Evolutionary conservation across 2,888 invertebrate species (phyloP).

Genomic region (Andricus curvator): DNA sequence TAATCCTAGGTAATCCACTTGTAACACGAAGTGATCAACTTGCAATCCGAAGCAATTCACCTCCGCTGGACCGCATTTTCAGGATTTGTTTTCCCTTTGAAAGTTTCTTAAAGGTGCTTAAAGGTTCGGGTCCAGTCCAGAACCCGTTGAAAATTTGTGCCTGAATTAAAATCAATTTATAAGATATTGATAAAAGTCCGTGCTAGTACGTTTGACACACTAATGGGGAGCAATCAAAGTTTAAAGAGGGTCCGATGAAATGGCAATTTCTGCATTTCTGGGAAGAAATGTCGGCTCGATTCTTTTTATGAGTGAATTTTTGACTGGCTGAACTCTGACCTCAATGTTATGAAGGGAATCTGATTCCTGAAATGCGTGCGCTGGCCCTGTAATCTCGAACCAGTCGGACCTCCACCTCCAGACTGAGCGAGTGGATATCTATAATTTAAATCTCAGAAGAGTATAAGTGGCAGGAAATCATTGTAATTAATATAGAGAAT

Average conservation of each 20-base stretch:
- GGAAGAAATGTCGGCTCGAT: conserved; percentile 8
- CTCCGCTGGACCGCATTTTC: no score
- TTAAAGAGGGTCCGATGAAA: neutral
- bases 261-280: conserved; percentile 59
- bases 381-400: conserved; percentile 63
- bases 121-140: no score
- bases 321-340: conserved; percentile 63
- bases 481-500: conserved; percentile 70
- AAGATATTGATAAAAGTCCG: neutral
- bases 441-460: conserved; percentile 70
- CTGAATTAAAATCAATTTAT: neutral
- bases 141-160: no score
- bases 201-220: neutral
- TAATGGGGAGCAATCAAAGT: neutral
- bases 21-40: no score
- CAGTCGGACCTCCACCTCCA: conserved; percentile 45
- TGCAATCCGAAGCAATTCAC: no score
- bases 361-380: conserved; percentile 67
- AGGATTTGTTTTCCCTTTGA: no score
- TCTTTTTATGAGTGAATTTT: neutral
- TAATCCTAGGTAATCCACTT: no score
- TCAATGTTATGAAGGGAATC: conserved; percentile 62
- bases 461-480: conserved; percentile 68
- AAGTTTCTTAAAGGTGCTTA: no score
- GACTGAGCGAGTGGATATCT: conserved; percentile 57